A percentile compares a stretch with the other conserved stretches of the same genome.
Conservation (phyloP, 2,113 vertebrate species). For the Camelus dromedarius region DNA sequence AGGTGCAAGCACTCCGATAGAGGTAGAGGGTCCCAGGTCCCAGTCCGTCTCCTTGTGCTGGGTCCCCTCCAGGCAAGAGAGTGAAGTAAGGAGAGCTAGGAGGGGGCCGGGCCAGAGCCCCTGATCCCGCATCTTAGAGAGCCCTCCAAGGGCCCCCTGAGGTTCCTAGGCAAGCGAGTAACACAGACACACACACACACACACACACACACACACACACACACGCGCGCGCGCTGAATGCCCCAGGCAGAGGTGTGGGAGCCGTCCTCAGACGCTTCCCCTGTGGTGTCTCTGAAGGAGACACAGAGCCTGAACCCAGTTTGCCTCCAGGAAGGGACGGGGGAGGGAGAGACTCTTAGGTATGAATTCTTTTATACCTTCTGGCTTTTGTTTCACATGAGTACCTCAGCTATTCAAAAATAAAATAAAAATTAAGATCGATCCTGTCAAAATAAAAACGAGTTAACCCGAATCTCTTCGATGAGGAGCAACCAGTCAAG, state of each 20-base stretch:
- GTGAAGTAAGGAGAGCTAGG: background rate
- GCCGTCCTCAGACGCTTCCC: background rate
- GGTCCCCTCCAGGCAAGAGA: background rate
- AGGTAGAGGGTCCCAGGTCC: background rate
- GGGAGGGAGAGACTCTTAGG: background rate
- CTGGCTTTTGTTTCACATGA: background rate
- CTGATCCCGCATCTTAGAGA: background rate
- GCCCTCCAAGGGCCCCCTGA: background rate
- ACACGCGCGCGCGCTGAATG: background rate
- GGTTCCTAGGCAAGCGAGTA: background rate
- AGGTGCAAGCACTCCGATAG: background rate
- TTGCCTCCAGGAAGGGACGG: background rate
- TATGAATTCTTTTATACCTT: background rate
- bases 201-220: background rate
- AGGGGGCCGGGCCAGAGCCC: background rate
- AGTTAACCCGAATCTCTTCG: background rate
- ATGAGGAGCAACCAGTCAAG: slow-evolving; percentile 2
- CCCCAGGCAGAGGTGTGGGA: background rate
- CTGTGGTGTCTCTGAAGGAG: background rate
- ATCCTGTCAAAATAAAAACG: background rate
- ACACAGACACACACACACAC: background rate
- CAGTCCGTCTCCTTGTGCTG: background rate
- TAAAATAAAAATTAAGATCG: background rate
- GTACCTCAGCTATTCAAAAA: background rate
- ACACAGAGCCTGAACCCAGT: background rate